Evolutionary conservation across 2,797 vertebrate genomes (phyloP).

Genomic region (Crax fasciolata): DNA sequence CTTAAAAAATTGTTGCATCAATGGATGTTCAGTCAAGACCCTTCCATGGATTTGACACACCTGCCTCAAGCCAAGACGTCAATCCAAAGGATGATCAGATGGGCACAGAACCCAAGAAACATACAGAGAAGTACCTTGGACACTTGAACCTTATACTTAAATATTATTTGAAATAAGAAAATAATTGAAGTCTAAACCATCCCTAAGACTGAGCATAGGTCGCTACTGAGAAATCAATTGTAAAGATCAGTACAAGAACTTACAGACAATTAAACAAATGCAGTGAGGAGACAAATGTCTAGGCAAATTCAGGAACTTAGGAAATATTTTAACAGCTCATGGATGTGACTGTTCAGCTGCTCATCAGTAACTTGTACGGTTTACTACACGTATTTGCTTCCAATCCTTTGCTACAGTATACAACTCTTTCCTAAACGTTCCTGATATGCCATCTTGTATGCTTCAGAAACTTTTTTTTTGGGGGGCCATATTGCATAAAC

Average conservation of each 20-base stretch:
- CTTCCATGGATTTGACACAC: background rate
- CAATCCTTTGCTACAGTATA: background rate
- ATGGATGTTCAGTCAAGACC: background rate
- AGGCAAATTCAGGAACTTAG: background rate
- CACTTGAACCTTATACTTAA: background rate
- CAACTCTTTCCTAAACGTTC: background rate
- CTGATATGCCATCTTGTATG: rapidly evolving
- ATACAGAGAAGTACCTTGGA: background rate
- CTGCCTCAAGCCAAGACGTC: background rate
- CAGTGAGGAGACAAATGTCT: background rate
- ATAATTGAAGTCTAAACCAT: background rate
- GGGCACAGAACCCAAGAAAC: background rate
- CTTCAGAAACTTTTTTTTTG: background rate
- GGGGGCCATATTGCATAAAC: too few relatives aligned
- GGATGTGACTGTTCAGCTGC: background rate
- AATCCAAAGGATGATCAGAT: background rate
- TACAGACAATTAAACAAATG: background rate
- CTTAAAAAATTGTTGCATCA: background rate
- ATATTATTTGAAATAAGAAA: background rate
- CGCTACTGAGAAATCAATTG: background rate
- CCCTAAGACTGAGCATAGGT: background rate
- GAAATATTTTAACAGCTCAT: background rate
- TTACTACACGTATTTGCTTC: background rate
- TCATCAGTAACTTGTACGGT: background rate
- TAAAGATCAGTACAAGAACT: background rate